phyloP scores from a whole-genome alignment of 2,797 vertebrate species.

The Molossus molossus region DNA sequence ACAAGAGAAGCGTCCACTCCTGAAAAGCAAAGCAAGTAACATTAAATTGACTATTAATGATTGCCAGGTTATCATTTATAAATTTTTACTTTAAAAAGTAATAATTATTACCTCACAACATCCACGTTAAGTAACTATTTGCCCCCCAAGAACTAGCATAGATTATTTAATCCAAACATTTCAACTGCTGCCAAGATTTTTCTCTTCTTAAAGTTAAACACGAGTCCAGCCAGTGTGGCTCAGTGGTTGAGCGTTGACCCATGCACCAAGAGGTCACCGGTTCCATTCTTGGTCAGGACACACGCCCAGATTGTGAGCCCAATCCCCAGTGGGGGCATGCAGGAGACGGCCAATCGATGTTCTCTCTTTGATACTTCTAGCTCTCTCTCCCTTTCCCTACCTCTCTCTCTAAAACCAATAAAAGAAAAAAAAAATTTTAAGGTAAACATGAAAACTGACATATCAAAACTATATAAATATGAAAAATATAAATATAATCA shows the following conservation, averaged over 20 bases:
- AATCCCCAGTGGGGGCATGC: no score
- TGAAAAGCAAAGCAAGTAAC: constrained; percentile 86
- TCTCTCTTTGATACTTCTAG: no score
- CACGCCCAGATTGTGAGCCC: no score
- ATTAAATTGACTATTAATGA: constrained; percentile 58
- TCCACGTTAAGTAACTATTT: constrained; percentile 39
- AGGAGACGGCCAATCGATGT: no score
- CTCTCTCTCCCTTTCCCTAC: no score
- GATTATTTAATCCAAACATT: constrained; percentile 61
- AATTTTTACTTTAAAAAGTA: constrained; percentile 43
- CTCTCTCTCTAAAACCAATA: no score
- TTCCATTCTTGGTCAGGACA: no score
- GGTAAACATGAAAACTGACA: constrained; percentile 8
- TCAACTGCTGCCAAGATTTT: constrained; percentile 22
- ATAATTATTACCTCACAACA: constrained; percentile 34
- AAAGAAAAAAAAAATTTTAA: no score
- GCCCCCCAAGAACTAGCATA: not conserved
- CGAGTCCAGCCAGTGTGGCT: not conserved
- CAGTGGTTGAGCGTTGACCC: no score
- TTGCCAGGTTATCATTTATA: constrained; percentile 35
- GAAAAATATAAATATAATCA: constrained; percentile 36
- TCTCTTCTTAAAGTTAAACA: constrained; percentile 53
- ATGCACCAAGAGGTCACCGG: no score
- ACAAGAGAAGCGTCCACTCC: constrained; percentile 97
- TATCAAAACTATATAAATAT: constrained; percentile 41